Evolutionary conservation across 1,140 invertebrate species (phyloP), one percentile per base, ranked within the genome.

Genomic region (Adoxophyes honmai): DNA sequence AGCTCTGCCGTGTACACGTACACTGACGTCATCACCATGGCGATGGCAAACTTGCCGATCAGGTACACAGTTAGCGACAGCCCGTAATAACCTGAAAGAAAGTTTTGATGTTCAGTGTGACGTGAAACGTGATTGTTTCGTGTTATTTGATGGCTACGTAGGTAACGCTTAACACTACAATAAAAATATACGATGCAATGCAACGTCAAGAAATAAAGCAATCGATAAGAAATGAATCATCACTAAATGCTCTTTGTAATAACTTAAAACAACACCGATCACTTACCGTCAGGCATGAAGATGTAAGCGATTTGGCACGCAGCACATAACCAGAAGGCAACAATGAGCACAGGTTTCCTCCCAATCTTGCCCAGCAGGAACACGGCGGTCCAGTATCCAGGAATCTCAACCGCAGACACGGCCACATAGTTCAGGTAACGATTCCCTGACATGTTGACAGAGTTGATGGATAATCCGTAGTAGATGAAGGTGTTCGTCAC

Each of bases 1-100:
- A 95, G 84, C 80, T 95, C 94, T 0, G 92, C 90, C 0, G 93
- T 94, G 62, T 93, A 93, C 58, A 94, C 89, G 78, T 94, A 95
- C 1, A 94, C 79, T n/a, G 92, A 90, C 16, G 91, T 91, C 73
- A 94, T 94, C 1, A 93, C 91, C 65, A 92, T 90, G 0, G 93
- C 93, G 35, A 94, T 94, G 33, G 91, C 91, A 73, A 91, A 93
- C 83, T 96, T 96, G 0, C 94, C 95, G 0, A 93, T 66, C 39
- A 96, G 83, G 66, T 94, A 95, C 6, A 93, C 54, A 11, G 89
- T 60, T 55, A 92, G 52, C 9, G 90, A 89, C 0, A 83, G 18
- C 0, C 21, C 56, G 14, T 64, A 62, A 6, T 56, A 9, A 15
- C 57, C 76, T 81, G 60, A 0, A 39, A 57, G 35, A 44, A 18